Evolutionary conservation across 2,113 vertebrate species (phyloP).

Genomic region (Saguinus midas): DNA sequence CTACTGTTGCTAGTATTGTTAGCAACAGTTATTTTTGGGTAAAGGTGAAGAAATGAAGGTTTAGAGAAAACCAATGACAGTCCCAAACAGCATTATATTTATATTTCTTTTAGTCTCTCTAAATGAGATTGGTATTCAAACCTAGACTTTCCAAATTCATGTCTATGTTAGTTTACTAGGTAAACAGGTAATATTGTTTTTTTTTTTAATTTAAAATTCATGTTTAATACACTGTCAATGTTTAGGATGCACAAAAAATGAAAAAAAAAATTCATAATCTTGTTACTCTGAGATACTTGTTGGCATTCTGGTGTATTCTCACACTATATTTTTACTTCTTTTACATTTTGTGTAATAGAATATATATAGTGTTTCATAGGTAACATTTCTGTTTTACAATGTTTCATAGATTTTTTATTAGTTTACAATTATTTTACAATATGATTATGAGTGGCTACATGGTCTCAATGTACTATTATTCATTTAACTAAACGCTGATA

Average conservation of each 20-base stretch:
- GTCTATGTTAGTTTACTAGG: neutral
- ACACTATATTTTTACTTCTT: neutral
- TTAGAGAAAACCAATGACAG: neutral
- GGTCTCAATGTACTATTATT: neutral
- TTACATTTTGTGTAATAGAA: neutral
- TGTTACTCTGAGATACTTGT: neutral
- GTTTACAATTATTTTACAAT: neutral
- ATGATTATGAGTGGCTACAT: neutral
- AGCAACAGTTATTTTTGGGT: neutral
- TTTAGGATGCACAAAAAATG: neutral
- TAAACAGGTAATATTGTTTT: neutral
- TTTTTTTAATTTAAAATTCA: neutral
- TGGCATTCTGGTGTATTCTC: neutral
- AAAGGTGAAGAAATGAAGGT: neutral
- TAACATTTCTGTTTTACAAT: neutral
- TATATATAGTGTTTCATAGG: neutral
- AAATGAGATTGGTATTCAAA: neutral
- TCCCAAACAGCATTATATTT: neutral
- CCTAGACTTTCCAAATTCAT: neutral
- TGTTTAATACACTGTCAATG: neutral
- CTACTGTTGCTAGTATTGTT: no score
- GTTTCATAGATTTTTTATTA: neutral
- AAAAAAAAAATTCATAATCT: neutral
- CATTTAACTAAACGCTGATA: neutral
- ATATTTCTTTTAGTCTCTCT: neutral